Base-by-base conservation (phyloP, 2,888 invertebrate species). In the Drosophila mayaguana region DNA sequence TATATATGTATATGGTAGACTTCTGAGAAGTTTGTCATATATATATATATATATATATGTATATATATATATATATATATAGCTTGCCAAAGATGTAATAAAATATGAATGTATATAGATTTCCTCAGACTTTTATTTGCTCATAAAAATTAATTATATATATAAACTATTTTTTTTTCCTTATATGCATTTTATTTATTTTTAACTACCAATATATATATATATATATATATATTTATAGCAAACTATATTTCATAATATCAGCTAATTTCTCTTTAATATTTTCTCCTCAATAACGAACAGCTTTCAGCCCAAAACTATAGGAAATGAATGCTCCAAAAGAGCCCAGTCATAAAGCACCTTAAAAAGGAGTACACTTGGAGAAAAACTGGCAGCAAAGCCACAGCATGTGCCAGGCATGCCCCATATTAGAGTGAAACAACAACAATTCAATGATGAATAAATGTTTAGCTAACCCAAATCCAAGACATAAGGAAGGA, bases 401-500 rank as follows among this genome's bases (percentile, higher is more conserved):
- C 8, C 42, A 22, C 36, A 11, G 18, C 28, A 22, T 2, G 7
- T 68, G 38, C 50, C n/a, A 9, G 45, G 38, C 48, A 42, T 54
- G 53, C 71, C 28, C 71, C 20, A 53, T 32, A 54, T 45, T 28
- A 42, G 55, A 40, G 62, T 48, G 56, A 45, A 45, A 38, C n/a
- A 34, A 42, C 14, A 25, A 25, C 22, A 22, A 38, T 43, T 9
- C 32, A 59, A 51, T 42, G 20, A 57, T 42, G 71, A 63, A 69
- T 72, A 82, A 85, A 78, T 85, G 72, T 80, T 76, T 78, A 70
- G 73, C 68, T 85, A 89, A 86, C 86, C 89, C 89, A 86, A 89
- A 85, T 89, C 72, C 70, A 61, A 67, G 62, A 60, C 61, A 89
- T 83, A 79, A 86, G 86, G 86, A 86, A 86, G 86, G 83, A 89